Conservation (phyloP, 2,797 vertebrate genomes). For the Gambusia yucatana region DNA sequence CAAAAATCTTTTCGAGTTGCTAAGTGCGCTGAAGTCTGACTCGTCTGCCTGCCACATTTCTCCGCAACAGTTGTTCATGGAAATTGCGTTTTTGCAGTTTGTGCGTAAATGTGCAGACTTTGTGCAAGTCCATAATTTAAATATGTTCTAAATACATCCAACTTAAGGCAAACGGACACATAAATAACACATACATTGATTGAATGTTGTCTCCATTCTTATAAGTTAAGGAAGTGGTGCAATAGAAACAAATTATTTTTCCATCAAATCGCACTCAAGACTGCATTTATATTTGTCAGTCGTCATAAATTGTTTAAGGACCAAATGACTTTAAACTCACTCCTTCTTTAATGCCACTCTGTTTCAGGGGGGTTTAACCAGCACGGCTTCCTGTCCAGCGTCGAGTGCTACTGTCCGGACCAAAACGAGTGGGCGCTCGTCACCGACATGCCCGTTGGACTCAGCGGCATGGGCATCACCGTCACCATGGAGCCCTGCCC, state of each 20-base stretch:
- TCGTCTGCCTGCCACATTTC: not conserved
- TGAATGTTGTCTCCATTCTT: not conserved
- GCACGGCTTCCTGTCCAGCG: slow-evolving; percentile 81
- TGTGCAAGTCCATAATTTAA: not conserved
- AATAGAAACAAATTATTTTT: not conserved
- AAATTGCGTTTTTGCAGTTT: not conserved
- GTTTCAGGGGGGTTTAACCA: slow-evolving; percentile 86
- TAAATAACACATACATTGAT: not conserved
- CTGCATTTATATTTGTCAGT: not conserved
- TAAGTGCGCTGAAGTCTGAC: not conserved
- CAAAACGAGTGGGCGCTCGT: slow-evolving; percentile 80
- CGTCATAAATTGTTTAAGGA: not conserved
- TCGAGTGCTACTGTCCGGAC: slow-evolving; percentile 83
- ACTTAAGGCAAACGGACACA: not conserved
- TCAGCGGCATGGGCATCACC: slow-evolving; percentile 86
- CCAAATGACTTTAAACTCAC: not conserved
- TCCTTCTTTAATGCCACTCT: slow-evolving; percentile 17
- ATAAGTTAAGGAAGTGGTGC: not conserved
- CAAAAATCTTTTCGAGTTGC: not conserved
- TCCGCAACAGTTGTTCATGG: not conserved
- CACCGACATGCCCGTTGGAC: slow-evolving; percentile 78
- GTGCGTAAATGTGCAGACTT: not conserved
- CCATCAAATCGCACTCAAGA: not conserved
- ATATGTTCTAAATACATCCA: not conserved
- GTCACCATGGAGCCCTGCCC: slow-evolving; percentile 90